Evolutionary conservation across 1,140 invertebrate genomes (phyloP).

Genomic region (Penaeus chinensis): DNA sequence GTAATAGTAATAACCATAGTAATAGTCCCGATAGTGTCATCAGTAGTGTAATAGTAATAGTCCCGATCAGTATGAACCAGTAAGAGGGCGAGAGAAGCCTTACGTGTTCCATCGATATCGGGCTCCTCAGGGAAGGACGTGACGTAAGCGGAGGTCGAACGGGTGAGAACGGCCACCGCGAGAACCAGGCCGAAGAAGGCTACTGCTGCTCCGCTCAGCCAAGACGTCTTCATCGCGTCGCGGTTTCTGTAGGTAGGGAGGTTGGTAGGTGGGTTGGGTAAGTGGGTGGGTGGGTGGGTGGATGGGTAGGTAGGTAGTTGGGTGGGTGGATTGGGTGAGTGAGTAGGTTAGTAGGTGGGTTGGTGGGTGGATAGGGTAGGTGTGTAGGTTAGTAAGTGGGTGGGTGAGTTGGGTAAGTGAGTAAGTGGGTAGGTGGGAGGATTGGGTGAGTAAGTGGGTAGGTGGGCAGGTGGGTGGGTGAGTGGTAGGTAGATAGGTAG

Average conservation of each 20-base stretch:
- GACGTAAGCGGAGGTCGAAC: slow-evolving; percentile 44
- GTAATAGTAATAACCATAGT: no score
- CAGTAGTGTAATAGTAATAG: no score
- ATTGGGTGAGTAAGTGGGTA: no score
- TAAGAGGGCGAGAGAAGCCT: background rate
- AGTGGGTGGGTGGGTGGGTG: background rate
- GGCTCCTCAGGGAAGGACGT: slow-evolving; percentile 60
- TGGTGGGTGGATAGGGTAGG: background rate
- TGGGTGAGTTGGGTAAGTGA: background rate
- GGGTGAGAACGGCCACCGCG: background rate
- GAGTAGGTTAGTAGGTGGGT: no score
- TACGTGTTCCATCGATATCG: slow-evolving; percentile 59
- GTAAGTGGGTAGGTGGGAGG: no score
- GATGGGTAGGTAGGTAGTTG: background rate
- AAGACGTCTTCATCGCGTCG: background rate
- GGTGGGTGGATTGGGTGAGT: background rate
- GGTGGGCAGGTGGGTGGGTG: no score
- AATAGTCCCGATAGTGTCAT: no score
- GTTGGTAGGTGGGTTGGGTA: no score
- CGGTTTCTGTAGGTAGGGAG: background rate
- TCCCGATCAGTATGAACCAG: background rate
- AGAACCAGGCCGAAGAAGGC: background rate
- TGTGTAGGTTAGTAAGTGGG: background rate
- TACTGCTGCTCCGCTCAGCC: background rate
- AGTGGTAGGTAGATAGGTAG: no score